Base-by-base conservation (phyloP, 2,113 vertebrate species). In the Ictidomys tridecemlineatus region DNA sequence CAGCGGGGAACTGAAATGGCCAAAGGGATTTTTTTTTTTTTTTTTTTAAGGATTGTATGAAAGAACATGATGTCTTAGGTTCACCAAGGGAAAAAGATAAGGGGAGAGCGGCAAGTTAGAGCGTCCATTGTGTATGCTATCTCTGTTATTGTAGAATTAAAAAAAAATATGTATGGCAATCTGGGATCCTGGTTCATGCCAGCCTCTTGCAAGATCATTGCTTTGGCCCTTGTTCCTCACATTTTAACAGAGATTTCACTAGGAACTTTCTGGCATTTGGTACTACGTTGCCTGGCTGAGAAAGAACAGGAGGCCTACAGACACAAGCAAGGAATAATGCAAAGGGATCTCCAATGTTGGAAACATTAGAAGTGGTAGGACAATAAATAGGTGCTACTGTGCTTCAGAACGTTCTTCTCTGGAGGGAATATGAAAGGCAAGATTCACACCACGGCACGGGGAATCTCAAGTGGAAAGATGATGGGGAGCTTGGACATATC, bases 81-180 rank as follows among this genome's bases (percentile, higher is more conserved):
- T 97, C 93, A 78, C 91, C 73, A 92, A 94, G 78, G 97, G 89
- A 65, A 97, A 89, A 94, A 92, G 98, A 97, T 98, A 98, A 97
- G 97, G 86, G 82, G 17, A 94, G 92, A 95, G 92, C 39, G 51
- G 95, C 67, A 61, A 95, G 85, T 76, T 73, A 90, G 94, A 94
- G 89, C 95, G 76, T 11, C 94, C 94, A 98, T 97, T 98, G 97
- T 98, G 91, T 77, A 67, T 11, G 96, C 97, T 98, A 97, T 97
- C 97, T 97, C 93, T 98, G 95, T 98, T 98, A 97, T 97, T 97
- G 96, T 97, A 97, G 91, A 96, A 93, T 45, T 90, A 82, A 85
- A 85, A 65, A 86, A 96, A 97, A 97, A 86, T 89, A 93, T 53
- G 84, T 85, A 78, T 95, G 93, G 89, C 89, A 92, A 70, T 58